phyloP scores from a whole-genome alignment of 2,888 invertebrate genomes.

The Tinea semifulvella region DNA sequence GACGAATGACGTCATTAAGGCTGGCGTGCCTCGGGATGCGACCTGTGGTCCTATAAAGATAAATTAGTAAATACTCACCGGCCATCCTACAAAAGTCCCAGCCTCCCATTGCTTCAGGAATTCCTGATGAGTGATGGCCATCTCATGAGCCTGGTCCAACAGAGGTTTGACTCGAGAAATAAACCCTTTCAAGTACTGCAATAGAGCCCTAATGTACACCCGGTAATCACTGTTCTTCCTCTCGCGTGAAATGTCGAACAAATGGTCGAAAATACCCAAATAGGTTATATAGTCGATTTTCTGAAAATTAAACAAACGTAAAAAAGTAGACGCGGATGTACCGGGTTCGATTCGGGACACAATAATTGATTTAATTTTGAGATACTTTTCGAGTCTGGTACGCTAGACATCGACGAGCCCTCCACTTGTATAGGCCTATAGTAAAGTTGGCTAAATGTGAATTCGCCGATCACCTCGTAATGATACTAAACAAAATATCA shows the following conservation, averaged over 20 bases:
- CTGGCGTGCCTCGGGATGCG: background rate
- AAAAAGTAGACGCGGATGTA: too few species aligned
- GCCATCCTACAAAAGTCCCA: slow-evolving; percentile 95
- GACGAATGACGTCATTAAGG: too few species aligned
- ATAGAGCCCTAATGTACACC: slow-evolving; percentile 82
- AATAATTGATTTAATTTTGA: too few species aligned
- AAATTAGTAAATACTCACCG: slow-evolving; percentile 51
- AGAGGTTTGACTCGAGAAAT: slow-evolving; percentile 86
- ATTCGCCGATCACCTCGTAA: too few species aligned
- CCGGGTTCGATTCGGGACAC: too few species aligned
- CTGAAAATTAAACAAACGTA: slow-evolving; percentile 44
- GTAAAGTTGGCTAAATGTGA: too few species aligned
- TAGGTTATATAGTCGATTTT: slow-evolving; percentile 97
- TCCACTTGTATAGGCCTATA: too few species aligned
- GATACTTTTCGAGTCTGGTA: too few species aligned
- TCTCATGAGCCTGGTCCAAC: slow-evolving; percentile 80
- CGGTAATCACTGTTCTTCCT: slow-evolving; percentile 88
- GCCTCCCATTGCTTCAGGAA: slow-evolving; percentile 89
- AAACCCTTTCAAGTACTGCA: slow-evolving; percentile 88
- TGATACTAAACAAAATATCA: too few species aligned
- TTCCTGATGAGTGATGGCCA: slow-evolving; percentile 80
- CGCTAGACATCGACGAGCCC: too few species aligned
- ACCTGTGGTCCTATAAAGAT: background rate
- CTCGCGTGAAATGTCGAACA: slow-evolving; percentile 94
- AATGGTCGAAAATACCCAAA: slow-evolving; percentile 90